A percentile compares a stretch with the other conserved stretches of the same genome.
Evolutionary conservation across 2,888 invertebrate genomes (phyloP).

Genomic region (Trichogramma dendrolimi): DNA sequence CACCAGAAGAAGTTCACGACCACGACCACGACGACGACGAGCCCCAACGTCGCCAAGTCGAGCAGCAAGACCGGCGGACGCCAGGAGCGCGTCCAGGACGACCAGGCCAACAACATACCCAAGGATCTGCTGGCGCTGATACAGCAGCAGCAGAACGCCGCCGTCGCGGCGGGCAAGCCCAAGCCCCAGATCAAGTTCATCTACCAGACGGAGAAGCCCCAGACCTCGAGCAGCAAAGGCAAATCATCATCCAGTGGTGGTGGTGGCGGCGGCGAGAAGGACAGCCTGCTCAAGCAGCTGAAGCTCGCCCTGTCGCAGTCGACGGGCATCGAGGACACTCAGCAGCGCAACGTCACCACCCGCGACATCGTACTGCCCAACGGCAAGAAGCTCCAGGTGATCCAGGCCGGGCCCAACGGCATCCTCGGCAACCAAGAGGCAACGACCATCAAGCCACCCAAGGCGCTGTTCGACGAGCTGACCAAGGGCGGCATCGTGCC

Average conservation of each 20-base stretch:
- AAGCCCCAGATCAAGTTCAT: slow-evolving; percentile 54
- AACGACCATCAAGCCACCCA: slow-evolving; percentile 62
- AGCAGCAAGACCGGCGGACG: slow-evolving; percentile 17
- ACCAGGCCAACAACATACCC: slow-evolving; percentile 31
- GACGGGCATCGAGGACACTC: slow-evolving; percentile 58
- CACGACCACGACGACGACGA: slow-evolving; percentile 29
- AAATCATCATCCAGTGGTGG: slow-evolving; percentile 40
- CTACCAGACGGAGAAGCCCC: slow-evolving; percentile 52
- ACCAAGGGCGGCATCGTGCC: slow-evolving; percentile 72
- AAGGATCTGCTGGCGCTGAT: slow-evolving; percentile 40
- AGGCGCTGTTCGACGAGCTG: slow-evolving; percentile 69
- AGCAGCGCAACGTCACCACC: slow-evolving; percentile 66
- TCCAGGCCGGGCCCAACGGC: slow-evolving; percentile 39
- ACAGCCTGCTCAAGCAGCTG: slow-evolving; percentile 70
- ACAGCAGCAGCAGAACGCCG: slow-evolving; percentile 36
- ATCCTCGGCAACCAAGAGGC: slow-evolving; percentile 37
- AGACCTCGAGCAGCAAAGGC: slow-evolving; percentile 23
- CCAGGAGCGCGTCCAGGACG: slow-evolving; percentile 31
- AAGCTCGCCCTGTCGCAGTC: slow-evolving; percentile 70
- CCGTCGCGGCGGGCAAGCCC: slow-evolving; percentile 34
- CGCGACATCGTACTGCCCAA: slow-evolving; percentile 69
- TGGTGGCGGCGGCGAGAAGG: slow-evolving; percentile 55
- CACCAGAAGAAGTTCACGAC: slow-evolving; percentile 47
- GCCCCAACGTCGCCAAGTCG: slow-evolving; percentile 24
- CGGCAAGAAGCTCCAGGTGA: slow-evolving; percentile 67